These are phyloP conservation scores for Enteromius anoplus DNA, from an alignment of 2,797 vertebrate genomes.

Conservation along the genomic window DNA sequence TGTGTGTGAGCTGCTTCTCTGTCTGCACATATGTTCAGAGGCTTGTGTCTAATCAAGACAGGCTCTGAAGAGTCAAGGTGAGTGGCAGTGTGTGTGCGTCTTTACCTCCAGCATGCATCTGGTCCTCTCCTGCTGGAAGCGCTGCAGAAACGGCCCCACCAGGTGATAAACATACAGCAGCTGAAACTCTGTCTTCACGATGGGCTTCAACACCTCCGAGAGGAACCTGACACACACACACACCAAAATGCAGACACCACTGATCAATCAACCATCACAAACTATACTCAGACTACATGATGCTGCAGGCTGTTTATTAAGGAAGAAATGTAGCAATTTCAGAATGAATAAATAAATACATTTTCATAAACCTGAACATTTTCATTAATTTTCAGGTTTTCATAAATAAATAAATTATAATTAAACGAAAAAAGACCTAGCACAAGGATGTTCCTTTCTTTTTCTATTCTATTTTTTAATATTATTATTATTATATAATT, in stretches of 20 bases:
- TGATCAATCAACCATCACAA: background rate
- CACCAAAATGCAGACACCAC: background rate
- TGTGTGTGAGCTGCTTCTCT: background rate
- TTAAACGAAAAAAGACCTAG: no score
- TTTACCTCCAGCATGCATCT: slow-evolving; percentile 97
- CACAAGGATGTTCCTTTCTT: no score
- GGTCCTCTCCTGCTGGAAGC: slow-evolving; percentile 97
- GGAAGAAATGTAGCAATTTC: no score
- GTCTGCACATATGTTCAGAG: background rate
- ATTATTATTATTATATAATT: no score
- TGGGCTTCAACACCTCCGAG: slow-evolving; percentile 91
- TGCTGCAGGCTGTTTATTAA: background rate
- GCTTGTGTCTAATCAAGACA: slow-evolving; percentile 4
- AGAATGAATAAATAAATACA: background rate
- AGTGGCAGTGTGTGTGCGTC: slow-evolving; percentile 20
- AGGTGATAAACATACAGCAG: slow-evolving; percentile 96
- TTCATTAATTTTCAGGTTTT: no score
- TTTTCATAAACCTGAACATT: no score
- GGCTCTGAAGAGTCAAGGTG: slow-evolving; percentile 1
- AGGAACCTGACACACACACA: slow-evolving; percentile 80
- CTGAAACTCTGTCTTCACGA: slow-evolving; percentile 97
- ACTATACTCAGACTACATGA: background rate
- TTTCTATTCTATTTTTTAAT: no score
- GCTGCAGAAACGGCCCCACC: slow-evolving; percentile 94
- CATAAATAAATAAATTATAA: no score